phyloP scores from a whole-genome alignment of 2,797 vertebrate genomes.

The Menidia menidia region DNA sequence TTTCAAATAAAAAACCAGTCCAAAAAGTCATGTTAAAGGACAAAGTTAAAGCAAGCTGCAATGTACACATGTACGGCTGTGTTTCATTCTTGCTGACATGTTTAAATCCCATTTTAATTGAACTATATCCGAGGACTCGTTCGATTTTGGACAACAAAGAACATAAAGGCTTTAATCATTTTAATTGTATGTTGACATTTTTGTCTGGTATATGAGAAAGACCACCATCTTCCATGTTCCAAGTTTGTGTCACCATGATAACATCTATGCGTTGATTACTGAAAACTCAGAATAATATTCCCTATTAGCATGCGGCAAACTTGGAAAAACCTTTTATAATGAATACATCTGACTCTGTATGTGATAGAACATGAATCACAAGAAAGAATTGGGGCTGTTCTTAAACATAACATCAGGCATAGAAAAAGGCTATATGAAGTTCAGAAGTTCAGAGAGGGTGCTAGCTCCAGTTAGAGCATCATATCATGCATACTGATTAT shows the following conservation, averaged over 20 bases:
- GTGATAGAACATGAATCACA: slow-evolving; percentile 3
- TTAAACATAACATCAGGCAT: neutral
- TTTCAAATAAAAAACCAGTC: neutral
- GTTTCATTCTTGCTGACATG: slow-evolving; percentile 22
- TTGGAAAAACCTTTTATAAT: slow-evolving; percentile 8
- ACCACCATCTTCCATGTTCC: slow-evolving; percentile 10
- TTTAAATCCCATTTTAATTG: slow-evolving; percentile 15
- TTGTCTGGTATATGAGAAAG: slow-evolving; percentile 15
- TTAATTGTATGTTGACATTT: slow-evolving; percentile 35
- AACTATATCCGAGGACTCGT: slow-evolving; percentile 15
- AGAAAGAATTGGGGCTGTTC: slow-evolving; percentile 1
- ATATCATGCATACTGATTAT: neutral
- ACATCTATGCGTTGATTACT: neutral
- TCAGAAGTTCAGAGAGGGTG: neutral
- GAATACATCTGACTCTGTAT: neutral
- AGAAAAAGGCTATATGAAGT: neutral
- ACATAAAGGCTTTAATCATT: slow-evolving; percentile 17
- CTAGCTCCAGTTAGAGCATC: neutral
- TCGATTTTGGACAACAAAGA: slow-evolving; percentile 20
- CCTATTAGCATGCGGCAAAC: neutral
- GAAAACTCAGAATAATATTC: neutral
- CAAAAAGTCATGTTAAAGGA: slow-evolving; percentile 4
- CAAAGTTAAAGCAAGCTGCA: slow-evolving; percentile 4
- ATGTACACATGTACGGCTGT: slow-evolving; percentile 12
- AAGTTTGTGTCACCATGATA: slow-evolving; percentile 8